These are phyloP conservation scores for Cynopterus sphinx DNA, from an alignment of 2,797 vertebrate genomes.

Conservation along the genomic window DNA sequence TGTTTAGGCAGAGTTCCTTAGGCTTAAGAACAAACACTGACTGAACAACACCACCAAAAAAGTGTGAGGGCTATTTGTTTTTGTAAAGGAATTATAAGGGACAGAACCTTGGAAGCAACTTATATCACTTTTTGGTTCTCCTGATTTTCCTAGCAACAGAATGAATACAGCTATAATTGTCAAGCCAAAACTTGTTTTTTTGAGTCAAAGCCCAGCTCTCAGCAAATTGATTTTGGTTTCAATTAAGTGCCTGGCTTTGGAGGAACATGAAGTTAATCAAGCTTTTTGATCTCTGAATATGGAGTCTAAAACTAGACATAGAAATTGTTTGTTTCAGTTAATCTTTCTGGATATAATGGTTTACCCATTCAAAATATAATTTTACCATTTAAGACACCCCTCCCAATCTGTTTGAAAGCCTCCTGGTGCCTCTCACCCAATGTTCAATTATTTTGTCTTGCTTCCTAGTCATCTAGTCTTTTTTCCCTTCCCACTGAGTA, in stretches of 20 bases:
- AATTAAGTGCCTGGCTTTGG: conserved; percentile 30
- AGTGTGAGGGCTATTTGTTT: background rate
- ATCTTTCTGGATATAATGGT: background rate
- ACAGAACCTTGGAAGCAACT: background rate
- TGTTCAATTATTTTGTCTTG: background rate
- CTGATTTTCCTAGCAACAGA: conserved; percentile 11
- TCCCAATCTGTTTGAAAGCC: background rate
- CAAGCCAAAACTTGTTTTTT: background rate
- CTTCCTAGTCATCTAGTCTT: background rate
- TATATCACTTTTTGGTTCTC: background rate
- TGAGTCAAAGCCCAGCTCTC: conserved; percentile 48
- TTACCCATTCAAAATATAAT: background rate
- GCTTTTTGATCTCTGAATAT: background rate
- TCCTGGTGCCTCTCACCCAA: background rate
- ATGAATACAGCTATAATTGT: background rate
- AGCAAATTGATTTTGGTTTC: conserved; percentile 56
- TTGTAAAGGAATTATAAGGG: background rate
- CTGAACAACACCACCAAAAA: background rate
- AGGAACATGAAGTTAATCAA: conserved; percentile 2
- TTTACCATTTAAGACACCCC: background rate
- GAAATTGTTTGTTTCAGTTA: background rate
- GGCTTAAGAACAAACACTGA: background rate
- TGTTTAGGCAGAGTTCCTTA: background rate
- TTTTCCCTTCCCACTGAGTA: background rate
- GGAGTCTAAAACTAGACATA: background rate